These are phyloP conservation scores for Oithona nana DNA, from an alignment of 2,888 invertebrate genomes.

Conservation along the genomic window DNA sequence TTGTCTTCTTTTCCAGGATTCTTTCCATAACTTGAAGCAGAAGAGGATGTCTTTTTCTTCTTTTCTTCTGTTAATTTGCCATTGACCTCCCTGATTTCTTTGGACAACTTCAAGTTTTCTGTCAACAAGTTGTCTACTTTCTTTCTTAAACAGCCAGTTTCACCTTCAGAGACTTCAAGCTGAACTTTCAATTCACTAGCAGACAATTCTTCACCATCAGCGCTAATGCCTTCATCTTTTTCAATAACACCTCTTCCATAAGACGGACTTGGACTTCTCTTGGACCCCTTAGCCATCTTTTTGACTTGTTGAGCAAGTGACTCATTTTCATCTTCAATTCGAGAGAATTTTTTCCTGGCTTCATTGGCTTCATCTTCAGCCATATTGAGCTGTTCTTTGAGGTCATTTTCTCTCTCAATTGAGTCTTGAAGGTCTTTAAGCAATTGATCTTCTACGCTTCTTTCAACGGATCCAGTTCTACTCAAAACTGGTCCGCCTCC, in stretches of 20 bases:
- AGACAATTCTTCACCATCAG: conserved; percentile 44
- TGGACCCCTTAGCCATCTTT: conserved; percentile 66
- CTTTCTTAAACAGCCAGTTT: conserved; percentile 56
- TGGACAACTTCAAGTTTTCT: conserved; percentile 50
- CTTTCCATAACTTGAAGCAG: conserved; percentile 14
- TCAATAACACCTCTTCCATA: conserved; percentile 38
- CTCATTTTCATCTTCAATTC: conserved; percentile 93
- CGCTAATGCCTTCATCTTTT: conserved; percentile 51
- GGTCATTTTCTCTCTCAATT: conserved; percentile 75
- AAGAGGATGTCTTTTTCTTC: not conserved
- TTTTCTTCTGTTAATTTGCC: conserved; percentile 38
- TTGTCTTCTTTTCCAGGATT: not conserved
- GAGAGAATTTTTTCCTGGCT: conserved; percentile 67
- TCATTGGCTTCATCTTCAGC: conserved; percentile 61
- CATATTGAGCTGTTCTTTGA: conserved; percentile 74
- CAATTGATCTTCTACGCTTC: conserved; percentile 34
- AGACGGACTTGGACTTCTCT: conserved; percentile 37
- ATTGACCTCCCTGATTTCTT: conserved; percentile 54
- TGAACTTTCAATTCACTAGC: conserved; percentile 56
- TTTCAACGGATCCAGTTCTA: conserved; percentile 17
- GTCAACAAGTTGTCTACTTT: conserved; percentile 67
- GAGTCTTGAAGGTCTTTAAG: conserved; percentile 74
- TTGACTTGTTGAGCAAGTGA: conserved; percentile 81
- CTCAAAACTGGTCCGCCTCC: conserved; percentile 19
- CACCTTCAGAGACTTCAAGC: conserved; percentile 71